A percentile compares a stretch with the other conserved stretches of the same genome.
Evolutionary conservation across 2,113 vertebrate genomes (phyloP).

Genomic region (Lontra canadensis): DNA sequence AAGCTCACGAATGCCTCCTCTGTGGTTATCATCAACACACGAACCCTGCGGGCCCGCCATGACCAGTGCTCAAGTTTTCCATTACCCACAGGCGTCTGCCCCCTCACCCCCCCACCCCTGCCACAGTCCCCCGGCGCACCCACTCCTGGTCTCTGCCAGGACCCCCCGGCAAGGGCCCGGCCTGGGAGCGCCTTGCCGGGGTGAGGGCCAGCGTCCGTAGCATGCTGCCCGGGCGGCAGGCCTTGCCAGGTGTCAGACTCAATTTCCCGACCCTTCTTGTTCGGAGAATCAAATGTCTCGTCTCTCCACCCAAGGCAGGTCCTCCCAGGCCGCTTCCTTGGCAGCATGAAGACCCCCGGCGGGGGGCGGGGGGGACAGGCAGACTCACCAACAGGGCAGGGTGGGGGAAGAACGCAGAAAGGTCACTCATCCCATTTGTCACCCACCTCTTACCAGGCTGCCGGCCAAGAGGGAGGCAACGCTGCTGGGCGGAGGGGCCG

Average conservation of each 20-base stretch:
- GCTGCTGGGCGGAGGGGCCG: not conserved
- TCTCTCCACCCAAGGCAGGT: slow-evolving; percentile 56
- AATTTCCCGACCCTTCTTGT: slow-evolving; percentile 71
- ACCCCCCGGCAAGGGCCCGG: slow-evolving; percentile 43
- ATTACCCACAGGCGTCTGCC: slow-evolving; percentile 72
- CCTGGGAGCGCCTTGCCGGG: not conserved
- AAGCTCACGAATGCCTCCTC: not conserved
- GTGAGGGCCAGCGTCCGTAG: not conserved
- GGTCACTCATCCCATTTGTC: not conserved
- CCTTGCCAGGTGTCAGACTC: slow-evolving; percentile 77
- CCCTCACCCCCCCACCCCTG: not conserved
- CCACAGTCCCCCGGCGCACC: not conserved
- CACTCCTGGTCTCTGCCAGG: slow-evolving; percentile 50
- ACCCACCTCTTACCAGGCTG: not conserved
- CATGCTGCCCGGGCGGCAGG: not conserved
- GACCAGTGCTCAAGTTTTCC: slow-evolving; percentile 66
- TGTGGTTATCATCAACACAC: slow-evolving; percentile 36
- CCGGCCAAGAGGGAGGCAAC: not conserved
- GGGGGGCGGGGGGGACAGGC: not conserved
- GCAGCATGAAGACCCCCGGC: slow-evolving; percentile 24
- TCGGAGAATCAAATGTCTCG: slow-evolving; percentile 57
- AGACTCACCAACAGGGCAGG: not conserved
- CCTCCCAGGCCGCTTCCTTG: slow-evolving; percentile 61
- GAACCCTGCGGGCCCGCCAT: not conserved
- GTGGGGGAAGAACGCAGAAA: not conserved